A percentile compares a stretch with the other conserved stretches of the same genome.
phyloP scores from a whole-genome alignment of 2,888 invertebrate genomes.

The Idaea dimidiata region DNA sequence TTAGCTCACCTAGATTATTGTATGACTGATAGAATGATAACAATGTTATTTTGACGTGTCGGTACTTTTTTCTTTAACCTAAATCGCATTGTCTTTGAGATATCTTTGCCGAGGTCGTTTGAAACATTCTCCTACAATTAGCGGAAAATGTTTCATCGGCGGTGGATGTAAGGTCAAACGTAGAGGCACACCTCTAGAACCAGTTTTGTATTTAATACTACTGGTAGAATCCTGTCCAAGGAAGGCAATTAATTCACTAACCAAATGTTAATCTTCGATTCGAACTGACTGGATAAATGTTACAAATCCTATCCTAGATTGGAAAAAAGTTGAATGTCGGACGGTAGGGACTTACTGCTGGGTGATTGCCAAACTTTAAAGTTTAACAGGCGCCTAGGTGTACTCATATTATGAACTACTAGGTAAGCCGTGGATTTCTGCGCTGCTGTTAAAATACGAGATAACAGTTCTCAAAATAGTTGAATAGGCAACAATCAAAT shows the following conservation, averaged over 20 bases:
- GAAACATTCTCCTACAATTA: not conserved
- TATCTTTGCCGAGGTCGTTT: not conserved
- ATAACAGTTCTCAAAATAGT: too few relatives aligned
- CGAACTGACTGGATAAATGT: not conserved
- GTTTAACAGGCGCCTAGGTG: too few relatives aligned
- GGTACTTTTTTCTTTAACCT: not conserved
- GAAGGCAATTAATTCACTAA: not conserved
- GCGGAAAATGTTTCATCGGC: not conserved
- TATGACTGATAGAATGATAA: not conserved
- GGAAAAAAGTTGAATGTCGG: too few relatives aligned
- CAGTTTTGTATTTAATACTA: not conserved
- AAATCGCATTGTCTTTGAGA: not conserved
- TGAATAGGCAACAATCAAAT: too few relatives aligned
- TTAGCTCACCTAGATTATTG: not conserved
- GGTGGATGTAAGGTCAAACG: not conserved
- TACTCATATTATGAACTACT: too few relatives aligned
- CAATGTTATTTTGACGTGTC: not conserved
- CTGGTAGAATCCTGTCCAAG: not conserved
- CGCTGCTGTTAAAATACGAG: too few relatives aligned
- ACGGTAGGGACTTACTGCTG: too few relatives aligned
- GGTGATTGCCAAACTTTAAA: too few relatives aligned
- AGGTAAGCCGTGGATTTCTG: too few relatives aligned
- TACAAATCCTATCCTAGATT: too few relatives aligned
- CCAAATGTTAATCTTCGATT: not conserved
- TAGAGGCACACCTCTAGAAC: not conserved